Evolutionary conservation across 2,888 invertebrate genomes (phyloP), one percentile per base, ranked within the genome.

Genomic region (Aelia acuminata): DNA sequence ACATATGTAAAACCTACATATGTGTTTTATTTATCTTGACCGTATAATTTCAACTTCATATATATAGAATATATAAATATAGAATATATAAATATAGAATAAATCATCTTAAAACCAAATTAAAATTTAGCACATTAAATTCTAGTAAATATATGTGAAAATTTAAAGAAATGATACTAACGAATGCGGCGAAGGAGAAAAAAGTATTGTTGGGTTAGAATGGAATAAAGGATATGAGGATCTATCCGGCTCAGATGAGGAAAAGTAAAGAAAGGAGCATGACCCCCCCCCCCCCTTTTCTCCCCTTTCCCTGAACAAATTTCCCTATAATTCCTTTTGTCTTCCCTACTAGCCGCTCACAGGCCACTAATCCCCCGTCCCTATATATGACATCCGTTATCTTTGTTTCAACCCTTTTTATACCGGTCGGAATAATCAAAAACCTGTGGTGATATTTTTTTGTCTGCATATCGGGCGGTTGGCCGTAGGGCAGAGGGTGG

Each of bases 391-490:
- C 91, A 91, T 91, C 91, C 91, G 91, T 91, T 91, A 91, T 91
- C 91, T 91, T 91, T 91, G 91, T 91, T 91, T 91, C 91, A 91
- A 91, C 91, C 91, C 91, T 91, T 91, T 91, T 91, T 91, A 91
- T 91, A 90, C 90, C 39, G 75, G 90, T 90, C 89, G 90, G 91
- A 91, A 91, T 91, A 91, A 91, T 91, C 91, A 91, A 91, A 91
- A 91, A 90, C 90, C 90, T 90, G 90, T 80, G 90, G 90, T 87
- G 90, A 90, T 90, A 90, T 90, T 90, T 90, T 89, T 90, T 90
- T 89, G 89, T 90, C 90, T 89, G 90, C 90, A 89, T 90, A 90
- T 90, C 90, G 89, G 90, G 88, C 84, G 87, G 89, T 89, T 85
- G 89, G 88, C 85, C 85, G 89, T 88, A 84, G 70, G 89, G 85